Base-by-base conservation (phyloP, 2,113 vertebrate species). In the Urocolius indicus region DNA sequence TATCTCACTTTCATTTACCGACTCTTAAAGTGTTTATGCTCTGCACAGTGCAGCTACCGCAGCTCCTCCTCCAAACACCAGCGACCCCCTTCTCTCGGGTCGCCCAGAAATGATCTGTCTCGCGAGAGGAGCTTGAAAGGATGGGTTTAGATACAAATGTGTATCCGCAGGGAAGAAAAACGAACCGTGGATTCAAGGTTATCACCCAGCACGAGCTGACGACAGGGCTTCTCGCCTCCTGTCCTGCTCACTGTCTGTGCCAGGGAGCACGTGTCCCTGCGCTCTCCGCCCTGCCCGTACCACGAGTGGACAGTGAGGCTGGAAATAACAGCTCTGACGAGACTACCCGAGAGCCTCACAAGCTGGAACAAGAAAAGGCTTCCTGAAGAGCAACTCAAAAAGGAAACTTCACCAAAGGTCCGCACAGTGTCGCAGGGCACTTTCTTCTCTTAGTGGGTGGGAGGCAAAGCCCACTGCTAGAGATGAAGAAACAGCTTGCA, bases 361-460 rank as follows among this genome's bases (percentile, higher is more conserved):
- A 82, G 88, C 80, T 73, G 57, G 78, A 96, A 95, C 87, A 96
- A 97, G 87, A 97, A 95, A 79, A 90, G 90, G 94, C 95, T 74
- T 96, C 77, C 83, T 93, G 95, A 95, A 93, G 93, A 88, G 95
- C 88, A 92, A 89, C 92, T 90, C 55, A 96, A 96, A 96, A 93
- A 80, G 90, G 46, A 11, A 89, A 92, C 93, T 94, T 72, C 90
- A 76, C 90, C 90, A 96, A 96, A 97, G 94, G 94, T 93, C 93
- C 7, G 4, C 77, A 32, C 23, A 72, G 83, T 96, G 95, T 94
- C 49, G 1, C 86, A 91, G 93, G 93, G 85, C 80, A 93, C 90
- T 96, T 96, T 96, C 93, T 96, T 97, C 91, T 97, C 92, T 96
- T 94, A 97, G 94, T 93, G 83, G 90, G 88, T 93, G 92, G 96